Conservation (phyloP, 2,888 invertebrate species). For the Sinodicranocentrus sp. region DNA sequence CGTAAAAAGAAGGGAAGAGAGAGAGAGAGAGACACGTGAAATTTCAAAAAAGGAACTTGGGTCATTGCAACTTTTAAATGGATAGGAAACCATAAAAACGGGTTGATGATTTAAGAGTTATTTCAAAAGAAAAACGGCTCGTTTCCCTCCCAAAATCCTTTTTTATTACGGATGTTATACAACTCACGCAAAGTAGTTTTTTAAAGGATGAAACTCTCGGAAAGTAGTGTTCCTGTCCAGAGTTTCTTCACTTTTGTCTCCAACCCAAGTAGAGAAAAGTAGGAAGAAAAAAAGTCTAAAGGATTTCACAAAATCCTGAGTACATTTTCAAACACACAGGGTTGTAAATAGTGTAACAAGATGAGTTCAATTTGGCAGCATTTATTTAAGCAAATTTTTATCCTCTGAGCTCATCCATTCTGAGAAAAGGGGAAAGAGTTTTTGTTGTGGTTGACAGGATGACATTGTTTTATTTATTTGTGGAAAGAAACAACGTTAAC, state of each 20-base stretch:
- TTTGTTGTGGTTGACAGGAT: slow-evolving; percentile 49
- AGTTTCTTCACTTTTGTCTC: slow-evolving; percentile 17
- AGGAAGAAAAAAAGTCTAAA: no score
- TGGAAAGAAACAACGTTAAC: slow-evolving; percentile 37
- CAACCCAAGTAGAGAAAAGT: slow-evolving; percentile 8
- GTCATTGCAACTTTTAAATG: slow-evolving; percentile 1
- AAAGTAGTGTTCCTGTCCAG: background rate
- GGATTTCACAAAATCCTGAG: no score
- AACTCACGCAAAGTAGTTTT: background rate
- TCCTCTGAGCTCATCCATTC: slow-evolving; percentile 40
- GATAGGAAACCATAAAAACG: slow-evolving; percentile 37
- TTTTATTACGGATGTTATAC: background rate
- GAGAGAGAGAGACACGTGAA: no score
- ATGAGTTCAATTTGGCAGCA: slow-evolving; percentile 47
- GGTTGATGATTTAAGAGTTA: slow-evolving; percentile 40
- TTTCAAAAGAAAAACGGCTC: slow-evolving; percentile 3
- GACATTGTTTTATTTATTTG: slow-evolving; percentile 38
- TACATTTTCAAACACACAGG: no score
- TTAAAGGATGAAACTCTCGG: background rate
- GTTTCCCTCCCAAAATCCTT: slow-evolving; percentile 7
- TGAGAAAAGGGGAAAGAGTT: slow-evolving; percentile 4
- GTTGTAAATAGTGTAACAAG: no score
- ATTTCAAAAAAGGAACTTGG: no score
- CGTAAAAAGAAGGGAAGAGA: no score
- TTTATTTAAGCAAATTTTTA: slow-evolving; percentile 62